Evolutionary conservation across 1,140 invertebrate species (phyloP).

Genomic region (Diorhabda carinulata): DNA sequence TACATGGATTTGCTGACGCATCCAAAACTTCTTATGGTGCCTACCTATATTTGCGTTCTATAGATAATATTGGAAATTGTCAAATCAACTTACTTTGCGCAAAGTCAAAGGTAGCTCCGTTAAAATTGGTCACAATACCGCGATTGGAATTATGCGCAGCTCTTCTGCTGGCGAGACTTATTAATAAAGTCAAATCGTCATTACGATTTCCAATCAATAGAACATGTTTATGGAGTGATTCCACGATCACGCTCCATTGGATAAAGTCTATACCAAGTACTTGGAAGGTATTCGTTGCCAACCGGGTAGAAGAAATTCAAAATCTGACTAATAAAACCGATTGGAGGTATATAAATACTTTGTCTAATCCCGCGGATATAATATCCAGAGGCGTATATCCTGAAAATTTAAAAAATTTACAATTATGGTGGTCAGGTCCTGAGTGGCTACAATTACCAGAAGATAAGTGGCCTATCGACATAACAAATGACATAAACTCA

Average conservation of each 20-base stretch:
- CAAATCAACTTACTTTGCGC: conserved; percentile 28
- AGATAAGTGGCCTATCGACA: too few relatives aligned
- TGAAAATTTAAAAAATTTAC: too few relatives aligned
- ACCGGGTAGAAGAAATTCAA: too few relatives aligned
- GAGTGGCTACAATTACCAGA: too few relatives aligned
- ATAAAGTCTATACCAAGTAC: conserved; percentile 10
- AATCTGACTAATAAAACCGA: too few relatives aligned
- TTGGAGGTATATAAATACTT: too few relatives aligned
- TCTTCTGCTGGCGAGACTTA: conserved; percentile 35
- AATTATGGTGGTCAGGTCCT: too few relatives aligned
- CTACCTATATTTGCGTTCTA: conserved; percentile 22
- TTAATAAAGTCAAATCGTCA: conserved; percentile 22
- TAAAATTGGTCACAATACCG: conserved; percentile 39
- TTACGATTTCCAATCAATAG: conserved; percentile 30
- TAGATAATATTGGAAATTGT: not conserved
- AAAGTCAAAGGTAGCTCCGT: conserved; percentile 44
- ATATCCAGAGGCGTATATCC: too few relatives aligned
- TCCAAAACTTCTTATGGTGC: conserved; percentile 20
- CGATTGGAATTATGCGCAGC: conserved; percentile 43
- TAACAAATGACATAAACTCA: too few relatives aligned
- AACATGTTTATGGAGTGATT: conserved; percentile 42
- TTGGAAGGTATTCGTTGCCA: too few relatives aligned
- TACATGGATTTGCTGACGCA: conserved; percentile 24
- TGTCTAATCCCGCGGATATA: too few relatives aligned
- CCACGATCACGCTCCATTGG: conserved; percentile 23